Conservation (phyloP, 2,113 vertebrate genomes). For the Eptatretus burgeri region DNA sequence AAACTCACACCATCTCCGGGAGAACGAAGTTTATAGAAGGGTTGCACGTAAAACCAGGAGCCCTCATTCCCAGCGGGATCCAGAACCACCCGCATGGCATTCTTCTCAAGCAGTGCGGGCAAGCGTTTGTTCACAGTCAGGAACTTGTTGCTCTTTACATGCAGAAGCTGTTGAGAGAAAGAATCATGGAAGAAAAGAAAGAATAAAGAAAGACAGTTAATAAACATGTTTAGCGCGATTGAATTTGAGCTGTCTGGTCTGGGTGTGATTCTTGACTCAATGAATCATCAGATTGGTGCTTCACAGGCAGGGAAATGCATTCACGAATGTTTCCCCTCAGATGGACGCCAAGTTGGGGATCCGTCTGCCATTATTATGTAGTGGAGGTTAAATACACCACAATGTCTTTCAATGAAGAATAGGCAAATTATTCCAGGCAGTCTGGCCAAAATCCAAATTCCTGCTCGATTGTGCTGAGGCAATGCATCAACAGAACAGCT, state of each 20-base stretch:
- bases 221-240: not conserved
- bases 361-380: not conserved
- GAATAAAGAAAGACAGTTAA: not conserved
- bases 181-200: not conserved
- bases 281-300: not conserved
- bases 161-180: constrained; percentile 36
- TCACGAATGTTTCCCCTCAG: not conserved
- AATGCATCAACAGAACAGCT: too few relatives aligned
- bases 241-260: not conserved
- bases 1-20: constrained; percentile 77
- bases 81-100: constrained; percentile 84
- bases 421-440: too few relatives aligned
- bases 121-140: constrained; percentile 92
- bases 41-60: constrained; percentile 98
- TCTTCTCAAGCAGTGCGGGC: constrained; percentile 82
- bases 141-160: constrained; percentile 97
- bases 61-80: constrained; percentile 89
- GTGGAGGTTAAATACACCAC: too few relatives aligned
- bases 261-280: not conserved
- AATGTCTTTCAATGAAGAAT: too few relatives aligned
- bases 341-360: not conserved
- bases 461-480: too few relatives aligned
- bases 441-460: too few relatives aligned
- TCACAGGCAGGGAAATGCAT: not conserved
- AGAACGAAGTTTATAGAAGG: constrained; percentile 89